Conservation (phyloP, 2,797 vertebrate genomes). For the Iguana delicatissima region DNA sequence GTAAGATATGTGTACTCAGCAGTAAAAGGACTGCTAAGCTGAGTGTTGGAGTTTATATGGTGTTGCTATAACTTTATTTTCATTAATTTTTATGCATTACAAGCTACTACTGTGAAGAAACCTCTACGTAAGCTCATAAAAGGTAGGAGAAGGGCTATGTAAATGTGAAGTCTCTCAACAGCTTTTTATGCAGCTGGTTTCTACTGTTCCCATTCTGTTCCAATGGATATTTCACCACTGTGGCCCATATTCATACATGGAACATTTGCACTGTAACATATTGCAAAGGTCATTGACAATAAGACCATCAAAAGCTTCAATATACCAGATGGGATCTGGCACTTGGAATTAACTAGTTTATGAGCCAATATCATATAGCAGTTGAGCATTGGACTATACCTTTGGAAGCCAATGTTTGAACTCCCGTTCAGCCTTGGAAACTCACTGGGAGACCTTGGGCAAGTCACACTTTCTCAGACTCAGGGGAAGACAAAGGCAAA, state of each 20-base stretch:
- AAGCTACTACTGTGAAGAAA: slow-evolving; percentile 17
- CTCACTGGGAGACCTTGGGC: too few relatives aligned
- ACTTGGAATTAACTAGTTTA: background rate
- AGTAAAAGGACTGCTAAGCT: rapidly evolving
- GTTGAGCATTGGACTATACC: too few relatives aligned
- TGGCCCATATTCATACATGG: slow-evolving; percentile 19
- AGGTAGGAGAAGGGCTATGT: background rate
- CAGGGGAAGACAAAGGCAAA: too few relatives aligned
- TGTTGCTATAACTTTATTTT: background rate
- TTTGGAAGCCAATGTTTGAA: too few relatives aligned
- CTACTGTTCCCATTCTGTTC: slow-evolving; percentile 28
- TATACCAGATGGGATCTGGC: slow-evolving; percentile 9
- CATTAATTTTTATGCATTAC: slow-evolving; percentile 15
- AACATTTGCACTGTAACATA: slow-evolving; percentile 22
- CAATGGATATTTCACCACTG: rapidly evolving
- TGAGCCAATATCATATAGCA: too few relatives aligned
- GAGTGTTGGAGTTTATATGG: slow-evolving; percentile 33
- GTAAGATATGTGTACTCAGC: background rate
- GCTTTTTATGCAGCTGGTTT: slow-evolving; percentile 37
- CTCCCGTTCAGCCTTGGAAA: too few relatives aligned
- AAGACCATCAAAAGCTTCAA: slow-evolving; percentile 13
- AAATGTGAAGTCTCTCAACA: background rate
- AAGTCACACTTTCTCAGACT: too few relatives aligned
- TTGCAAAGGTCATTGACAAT: slow-evolving; percentile 24
- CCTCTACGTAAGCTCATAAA: background rate